Base-by-base conservation (phyloP, 2,113 vertebrate species). In the Proterorhinus semilunaris region DNA sequence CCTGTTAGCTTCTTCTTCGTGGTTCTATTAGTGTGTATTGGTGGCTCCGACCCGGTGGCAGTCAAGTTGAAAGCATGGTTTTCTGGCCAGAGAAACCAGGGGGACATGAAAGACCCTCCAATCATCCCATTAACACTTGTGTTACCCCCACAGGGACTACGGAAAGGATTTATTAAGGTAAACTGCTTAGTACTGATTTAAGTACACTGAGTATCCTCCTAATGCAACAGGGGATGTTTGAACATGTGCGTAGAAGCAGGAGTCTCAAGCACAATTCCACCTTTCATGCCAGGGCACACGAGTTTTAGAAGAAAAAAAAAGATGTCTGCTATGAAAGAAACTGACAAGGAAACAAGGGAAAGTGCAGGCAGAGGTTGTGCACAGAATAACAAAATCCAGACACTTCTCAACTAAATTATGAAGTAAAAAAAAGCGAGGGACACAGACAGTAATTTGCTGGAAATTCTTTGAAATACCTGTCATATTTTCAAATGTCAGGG, bases 401-500 rank as follows among this genome's bases (percentile, higher is more conserved):
- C 69, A 36, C 13, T 58, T 59, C 43, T 44, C 46, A 59, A 69
- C 36, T 53, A 48, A 42, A 65, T 45, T 45, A 36, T 44, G 48
- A 51, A 67, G 54, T 50, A 58, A 10, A 43, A 36, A 36, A 36
- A 51, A 53, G 17, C 16, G 27, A 15, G 43, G 43, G 54, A 62
- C 47, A n/a, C 8, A 46, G 17, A 21, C 5, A 27, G 61, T 50
- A 61, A 53, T 65, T 68, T 68, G 47, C 8, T 17, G 65, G n/a
- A 64, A 53, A 21, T 48, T 75, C 42, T 71, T 52, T 27, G 36
- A 10, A 58, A 43, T 8, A 68, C 11, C 47, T 78, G 63, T 68
- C 75, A 81, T 53, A 71, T 53, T 15, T 55, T 51, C 67, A 75
- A 71, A 72, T 71, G 68, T 53, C 65, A 78, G 53, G 15, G 15